Evolutionary conservation across 92 coral and sea anemone species (phyloP).

Genomic region (Actinostola sp.): DNA sequence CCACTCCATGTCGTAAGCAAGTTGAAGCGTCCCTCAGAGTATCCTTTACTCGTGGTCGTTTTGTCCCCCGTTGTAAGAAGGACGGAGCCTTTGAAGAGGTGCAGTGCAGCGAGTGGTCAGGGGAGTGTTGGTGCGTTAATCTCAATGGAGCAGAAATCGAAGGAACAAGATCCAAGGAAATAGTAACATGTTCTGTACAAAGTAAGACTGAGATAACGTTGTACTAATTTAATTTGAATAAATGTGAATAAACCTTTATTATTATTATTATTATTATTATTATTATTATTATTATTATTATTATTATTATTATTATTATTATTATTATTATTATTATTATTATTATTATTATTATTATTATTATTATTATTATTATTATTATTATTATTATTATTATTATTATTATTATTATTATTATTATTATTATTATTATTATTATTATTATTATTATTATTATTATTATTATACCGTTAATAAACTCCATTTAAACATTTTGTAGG

Average conservation of each 20-base stretch:
- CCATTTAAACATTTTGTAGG: constrained; percentile 42
- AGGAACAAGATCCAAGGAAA: constrained; percentile 71
- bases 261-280: too few species aligned
- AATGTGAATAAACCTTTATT: neutral
- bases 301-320: too few species aligned
- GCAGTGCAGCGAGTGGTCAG: constrained; percentile 62
- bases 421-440: too few species aligned
- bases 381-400: too few species aligned
- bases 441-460: too few species aligned
- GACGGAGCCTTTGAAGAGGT: constrained; percentile 75
- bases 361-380: too few species aligned
- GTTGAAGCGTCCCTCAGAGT: constrained; percentile 58
- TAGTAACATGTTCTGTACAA: constrained; percentile 72
- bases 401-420: too few species aligned
- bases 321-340: too few species aligned
- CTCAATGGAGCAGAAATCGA: constrained; percentile 60
- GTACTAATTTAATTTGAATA: neutral
- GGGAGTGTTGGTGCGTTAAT: constrained; percentile 91
- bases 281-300: too few species aligned
- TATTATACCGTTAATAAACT: too few species aligned
- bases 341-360: too few species aligned
- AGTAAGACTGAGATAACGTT: too few species aligned
- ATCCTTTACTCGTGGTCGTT: constrained; percentile 46
- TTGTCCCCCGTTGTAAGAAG: constrained; percentile 74
- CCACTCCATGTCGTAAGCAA: constrained; percentile 56